Base-by-base conservation (phyloP, 2,888 invertebrate genomes). In the Agrotis exclamationis region DNA sequence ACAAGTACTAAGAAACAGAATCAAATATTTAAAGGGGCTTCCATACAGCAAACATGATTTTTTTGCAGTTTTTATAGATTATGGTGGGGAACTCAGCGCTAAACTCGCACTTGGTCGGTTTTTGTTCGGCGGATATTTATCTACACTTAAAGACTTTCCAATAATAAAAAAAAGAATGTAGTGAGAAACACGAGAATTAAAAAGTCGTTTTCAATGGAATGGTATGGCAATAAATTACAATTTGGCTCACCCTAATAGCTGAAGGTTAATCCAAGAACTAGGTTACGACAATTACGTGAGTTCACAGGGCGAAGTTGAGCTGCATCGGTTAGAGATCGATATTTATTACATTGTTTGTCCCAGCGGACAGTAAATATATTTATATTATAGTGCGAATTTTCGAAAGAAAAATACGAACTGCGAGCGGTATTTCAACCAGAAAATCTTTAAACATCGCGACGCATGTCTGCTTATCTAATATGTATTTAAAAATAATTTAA, bases 281-380 rank as follows among this genome's bases (percentile, higher is more conserved):
- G 69, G 39, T 39, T 5, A 58, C 39, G 18, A 18, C 18, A 45
- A 71, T 57, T 24, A 47, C 9, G 6, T 51, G 13, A 20, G 14
- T 20, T 71, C 28, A 16, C 6, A 0, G 11, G 33, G 5, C n/a
- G 22, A 4, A 47, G n/a, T 54, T 22, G 11, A 53, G 33, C 16
- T 70, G 45, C 70, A 70, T 13, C 16, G 33, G 13, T 9, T 9
- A 33, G 2, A n/a, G 45, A 39, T 69, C 45, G 16, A 70, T 68
- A 53, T 39, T 11, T 39, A 9, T 9, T 39, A 39, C 9, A 39
- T 39, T 39, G 39, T 39, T 39, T 39, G 11, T 39, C 39, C 11
- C 9, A 39, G 39, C 39, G 9, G 39, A 39, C 39, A 2, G 39
- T 39, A 39, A 39, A 39, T 39, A 39, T 11, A 39, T 39, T 11